These are phyloP conservation scores for Gobionotothen gibberifrons DNA, from an alignment of 2,797 vertebrate genomes.

Conservation along the genomic window DNA sequence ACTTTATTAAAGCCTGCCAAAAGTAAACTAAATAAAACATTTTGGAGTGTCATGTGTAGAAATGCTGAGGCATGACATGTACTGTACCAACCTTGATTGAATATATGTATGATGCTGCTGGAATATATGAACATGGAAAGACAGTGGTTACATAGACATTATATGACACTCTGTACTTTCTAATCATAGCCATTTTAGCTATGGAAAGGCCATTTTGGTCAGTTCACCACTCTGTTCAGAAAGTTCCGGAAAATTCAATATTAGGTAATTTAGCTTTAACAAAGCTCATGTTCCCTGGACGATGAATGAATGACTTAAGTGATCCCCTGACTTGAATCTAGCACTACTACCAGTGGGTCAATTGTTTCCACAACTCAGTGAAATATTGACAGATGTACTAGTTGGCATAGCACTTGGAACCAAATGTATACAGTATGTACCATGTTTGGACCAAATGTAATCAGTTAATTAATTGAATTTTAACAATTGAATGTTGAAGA, in stretches of 20 bases:
- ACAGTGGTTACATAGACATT: slow-evolving; percentile 7
- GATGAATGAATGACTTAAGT: not conserved
- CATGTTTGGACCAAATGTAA: too few relatives aligned
- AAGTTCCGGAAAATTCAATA: not conserved
- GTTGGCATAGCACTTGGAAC: not conserved
- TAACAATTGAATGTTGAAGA: too few relatives aligned
- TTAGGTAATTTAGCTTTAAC: not conserved
- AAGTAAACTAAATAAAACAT: not conserved
- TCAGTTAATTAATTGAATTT: too few relatives aligned
- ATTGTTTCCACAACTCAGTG: not conserved
- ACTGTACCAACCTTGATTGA: not conserved
- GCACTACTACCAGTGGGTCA: not conserved
- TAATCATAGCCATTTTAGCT: not conserved
- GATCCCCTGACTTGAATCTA: not conserved
- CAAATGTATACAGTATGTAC: too few relatives aligned
- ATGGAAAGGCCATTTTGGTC: not conserved
- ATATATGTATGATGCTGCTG: not conserved
- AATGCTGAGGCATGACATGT: not conserved
- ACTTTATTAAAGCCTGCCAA: slow-evolving; percentile 8
- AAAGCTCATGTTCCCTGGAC: not conserved
- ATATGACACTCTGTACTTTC: slow-evolving; percentile 30
- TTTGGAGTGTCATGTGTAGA: not conserved
- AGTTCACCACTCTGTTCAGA: not conserved
- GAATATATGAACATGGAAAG: not conserved
- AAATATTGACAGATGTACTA: not conserved